Evolutionary conservation across 1,140 invertebrate genomes (phyloP).

Genomic region (Mizuhopecten yessoensis): DNA sequence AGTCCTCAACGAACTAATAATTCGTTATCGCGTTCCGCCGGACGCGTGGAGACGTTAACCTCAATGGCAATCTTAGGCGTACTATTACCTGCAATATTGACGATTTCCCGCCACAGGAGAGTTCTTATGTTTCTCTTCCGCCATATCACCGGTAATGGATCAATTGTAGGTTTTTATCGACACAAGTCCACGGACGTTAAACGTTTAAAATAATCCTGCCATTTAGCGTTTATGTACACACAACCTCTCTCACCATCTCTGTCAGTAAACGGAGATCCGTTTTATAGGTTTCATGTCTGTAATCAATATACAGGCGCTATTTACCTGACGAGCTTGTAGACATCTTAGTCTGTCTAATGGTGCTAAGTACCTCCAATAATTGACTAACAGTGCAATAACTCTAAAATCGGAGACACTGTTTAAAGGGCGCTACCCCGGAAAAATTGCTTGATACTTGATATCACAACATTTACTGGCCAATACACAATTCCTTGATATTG

Average conservation of each 20-base stretch:
- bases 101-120: slow-evolving; percentile 15
- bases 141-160: background rate
- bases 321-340: background rate
- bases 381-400: background rate
- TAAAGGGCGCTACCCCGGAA: background rate
- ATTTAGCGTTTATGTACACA: background rate
- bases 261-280: background rate
- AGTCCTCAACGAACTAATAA: background rate
- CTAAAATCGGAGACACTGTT: background rate
- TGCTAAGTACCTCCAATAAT: background rate
- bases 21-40: background rate
- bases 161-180: background rate
- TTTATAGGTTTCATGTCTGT: background rate
- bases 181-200: background rate
- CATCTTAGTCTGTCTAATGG: background rate
- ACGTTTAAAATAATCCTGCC: background rate
- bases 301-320: background rate
- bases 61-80: background rate
- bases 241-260: background rate
- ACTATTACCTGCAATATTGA: background rate
- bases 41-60: background rate
- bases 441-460: background rate
- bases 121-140: background rate
- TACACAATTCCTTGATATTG: too few relatives aligned
- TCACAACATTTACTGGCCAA: too few relatives aligned